Conservation (phyloP, 2,888 invertebrate genomes). For the Stenchaetothrips biformis region DNA sequence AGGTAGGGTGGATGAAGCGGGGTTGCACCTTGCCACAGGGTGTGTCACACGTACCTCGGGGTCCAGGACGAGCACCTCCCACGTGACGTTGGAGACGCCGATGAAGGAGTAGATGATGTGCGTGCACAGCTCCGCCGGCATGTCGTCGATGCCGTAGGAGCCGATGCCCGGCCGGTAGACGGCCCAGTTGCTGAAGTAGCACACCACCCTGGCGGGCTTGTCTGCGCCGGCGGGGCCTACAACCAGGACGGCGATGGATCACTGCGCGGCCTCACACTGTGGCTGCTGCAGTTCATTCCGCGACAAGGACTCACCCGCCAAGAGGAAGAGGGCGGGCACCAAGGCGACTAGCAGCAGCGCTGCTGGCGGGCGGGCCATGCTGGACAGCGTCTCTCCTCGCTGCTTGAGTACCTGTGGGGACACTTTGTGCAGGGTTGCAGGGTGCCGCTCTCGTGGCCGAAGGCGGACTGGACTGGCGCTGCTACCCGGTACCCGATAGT, state of each 20-base stretch:
- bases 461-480: no score
- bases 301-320: neutral
- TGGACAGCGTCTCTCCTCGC: neutral
- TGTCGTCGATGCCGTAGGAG: slow-evolving; percentile 75
- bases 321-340: neutral
- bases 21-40: neutral
- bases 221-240: slow-evolving; percentile 32
- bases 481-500: neutral
- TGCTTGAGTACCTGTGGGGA: neutral
- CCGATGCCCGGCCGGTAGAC: slow-evolving; percentile 78
- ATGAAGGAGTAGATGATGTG: slow-evolving; percentile 86
- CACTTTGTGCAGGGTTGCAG: no score
- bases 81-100: slow-evolving; percentile 71
- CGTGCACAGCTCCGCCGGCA: slow-evolving; percentile 76
- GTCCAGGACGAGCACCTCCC: slow-evolving; percentile 74
- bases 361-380: neutral
- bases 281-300: neutral
- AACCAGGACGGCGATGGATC: neutral
- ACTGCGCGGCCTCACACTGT: neutral
- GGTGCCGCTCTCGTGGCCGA: no score
- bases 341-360: neutral
- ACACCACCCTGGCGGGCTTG: slow-evolving; percentile 48
- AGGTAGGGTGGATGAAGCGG: neutral
- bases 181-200: slow-evolving; percentile 78
- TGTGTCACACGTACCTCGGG: slow-evolving; percentile 57